A percentile compares a stretch with the other conserved stretches of the same genome.
Evolutionary conservation across 1,140 invertebrate species (phyloP).

Genomic region (Maniola jurtina): DNA sequence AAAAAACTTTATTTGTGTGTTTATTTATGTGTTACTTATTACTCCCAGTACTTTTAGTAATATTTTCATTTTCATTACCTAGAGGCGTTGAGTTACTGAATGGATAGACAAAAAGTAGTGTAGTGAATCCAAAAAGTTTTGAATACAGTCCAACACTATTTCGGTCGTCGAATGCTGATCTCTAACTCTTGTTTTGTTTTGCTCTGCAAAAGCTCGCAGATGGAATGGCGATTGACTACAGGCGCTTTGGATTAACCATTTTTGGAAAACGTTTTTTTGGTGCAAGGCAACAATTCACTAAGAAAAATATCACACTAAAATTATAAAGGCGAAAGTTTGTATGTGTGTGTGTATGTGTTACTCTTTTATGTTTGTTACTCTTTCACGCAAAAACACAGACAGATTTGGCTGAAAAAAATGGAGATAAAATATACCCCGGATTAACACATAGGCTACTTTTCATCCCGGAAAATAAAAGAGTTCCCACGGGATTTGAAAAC

Average conservation of each 20-base stretch:
- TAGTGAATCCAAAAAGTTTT: constrained; percentile 75
- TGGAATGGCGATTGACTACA: constrained; percentile 52
- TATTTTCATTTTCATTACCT: constrained; percentile 53
- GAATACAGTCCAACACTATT: constrained; percentile 75
- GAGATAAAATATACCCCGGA: too few species aligned
- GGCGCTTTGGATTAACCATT: constrained; percentile 37
- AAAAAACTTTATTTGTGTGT: too few species aligned
- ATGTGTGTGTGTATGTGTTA: too few species aligned
- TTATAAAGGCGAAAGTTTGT: too few species aligned
- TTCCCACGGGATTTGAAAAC: too few species aligned
- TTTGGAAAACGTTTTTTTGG: background rate
- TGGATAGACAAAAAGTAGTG: constrained; percentile 67
- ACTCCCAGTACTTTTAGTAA: background rate
- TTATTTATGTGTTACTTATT: too few species aligned
- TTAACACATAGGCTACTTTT: too few species aligned
- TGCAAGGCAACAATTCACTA: background rate
- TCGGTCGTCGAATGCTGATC: constrained; percentile 67
- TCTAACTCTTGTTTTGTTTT: constrained; percentile 64
- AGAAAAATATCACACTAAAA: too few species aligned
- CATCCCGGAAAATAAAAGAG: too few species aligned
- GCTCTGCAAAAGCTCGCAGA: constrained; percentile 47
- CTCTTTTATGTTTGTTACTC: too few species aligned
- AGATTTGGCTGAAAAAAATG: too few species aligned
- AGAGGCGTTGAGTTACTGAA: constrained; percentile 70
- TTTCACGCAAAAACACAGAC: too few species aligned